Conservation (phyloP, 2,797 vertebrate species). For the Peromyscus eremicus region DNA sequence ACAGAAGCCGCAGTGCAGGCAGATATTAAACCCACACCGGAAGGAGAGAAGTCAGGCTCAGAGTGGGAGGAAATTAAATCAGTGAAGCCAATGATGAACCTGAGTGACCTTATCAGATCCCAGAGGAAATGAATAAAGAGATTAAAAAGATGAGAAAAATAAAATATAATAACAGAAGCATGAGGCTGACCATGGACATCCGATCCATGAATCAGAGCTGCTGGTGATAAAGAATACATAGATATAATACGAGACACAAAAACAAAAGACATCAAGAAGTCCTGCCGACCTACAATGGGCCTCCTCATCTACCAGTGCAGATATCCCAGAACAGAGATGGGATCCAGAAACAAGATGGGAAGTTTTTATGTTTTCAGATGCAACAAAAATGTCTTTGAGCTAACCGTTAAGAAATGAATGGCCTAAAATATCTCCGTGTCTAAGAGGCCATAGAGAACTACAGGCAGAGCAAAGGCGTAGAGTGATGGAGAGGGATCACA, state of each 20-base stretch:
- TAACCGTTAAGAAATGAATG: background rate
- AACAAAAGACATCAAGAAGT: background rate
- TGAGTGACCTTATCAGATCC: background rate
- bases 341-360: background rate
- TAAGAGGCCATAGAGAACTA: too few relatives aligned
- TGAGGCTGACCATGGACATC: background rate
- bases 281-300: background rate
- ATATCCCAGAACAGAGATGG: background rate
- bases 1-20: background rate
- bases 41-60: background rate
- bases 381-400: background rate
- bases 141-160: slow-evolving; percentile 43
- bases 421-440: background rate
- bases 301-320: rapidly evolving
- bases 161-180: background rate
- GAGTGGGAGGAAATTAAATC: slow-evolving; percentile 34
- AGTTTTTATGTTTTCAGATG: background rate
- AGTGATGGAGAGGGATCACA: rapidly evolving
- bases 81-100: slow-evolving; percentile 22
- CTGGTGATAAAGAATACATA: background rate
- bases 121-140: slow-evolving; percentile 71
- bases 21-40: background rate
- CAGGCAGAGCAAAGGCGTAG: background rate
- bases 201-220: background rate
- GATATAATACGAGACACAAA: too few relatives aligned